These are phyloP conservation scores for Hemibagrus wyckioides DNA, from an alignment of 2,113 vertebrate species.

Conservation along the genomic window DNA sequence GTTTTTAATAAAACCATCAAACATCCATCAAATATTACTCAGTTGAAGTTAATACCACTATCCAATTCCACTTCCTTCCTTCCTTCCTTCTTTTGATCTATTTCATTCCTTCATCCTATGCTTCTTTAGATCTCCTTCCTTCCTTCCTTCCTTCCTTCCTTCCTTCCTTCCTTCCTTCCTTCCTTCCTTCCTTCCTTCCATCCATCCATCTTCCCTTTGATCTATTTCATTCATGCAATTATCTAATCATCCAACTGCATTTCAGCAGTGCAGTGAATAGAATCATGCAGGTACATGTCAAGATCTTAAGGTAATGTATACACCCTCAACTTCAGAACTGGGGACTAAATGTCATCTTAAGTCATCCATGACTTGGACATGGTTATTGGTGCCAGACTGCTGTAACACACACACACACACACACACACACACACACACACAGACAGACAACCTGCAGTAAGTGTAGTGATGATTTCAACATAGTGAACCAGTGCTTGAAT, in stretches of 20 bases:
- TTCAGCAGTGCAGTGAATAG: neutral
- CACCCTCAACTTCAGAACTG: neutral
- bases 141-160: neutral
- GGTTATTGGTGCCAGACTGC: neutral
- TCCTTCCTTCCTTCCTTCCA: neutral
- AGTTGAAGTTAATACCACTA: too few species aligned
- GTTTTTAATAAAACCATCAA: too few species aligned
- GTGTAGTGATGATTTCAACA: too few species aligned
- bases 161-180: neutral
- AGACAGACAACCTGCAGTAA: too few species aligned
- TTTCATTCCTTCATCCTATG: neutral
- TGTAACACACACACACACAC: neutral
- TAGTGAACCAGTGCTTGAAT: too few species aligned
- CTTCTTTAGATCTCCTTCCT: neutral
- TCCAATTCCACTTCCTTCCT: too few species aligned
- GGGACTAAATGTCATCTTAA: neutral
- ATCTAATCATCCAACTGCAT: neutral
- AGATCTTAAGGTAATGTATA: neutral
- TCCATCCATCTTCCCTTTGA: neutral
- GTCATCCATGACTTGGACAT: neutral
- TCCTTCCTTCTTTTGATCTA: neutral
- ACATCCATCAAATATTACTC: too few species aligned
- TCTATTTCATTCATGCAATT: neutral
- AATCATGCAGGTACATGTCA: neutral
- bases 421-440: too few species aligned